Evolutionary conservation across 2,888 invertebrate genomes (phyloP), one percentile per base, ranked within the genome.

Genomic region (Gerosis bhagava): DNA sequence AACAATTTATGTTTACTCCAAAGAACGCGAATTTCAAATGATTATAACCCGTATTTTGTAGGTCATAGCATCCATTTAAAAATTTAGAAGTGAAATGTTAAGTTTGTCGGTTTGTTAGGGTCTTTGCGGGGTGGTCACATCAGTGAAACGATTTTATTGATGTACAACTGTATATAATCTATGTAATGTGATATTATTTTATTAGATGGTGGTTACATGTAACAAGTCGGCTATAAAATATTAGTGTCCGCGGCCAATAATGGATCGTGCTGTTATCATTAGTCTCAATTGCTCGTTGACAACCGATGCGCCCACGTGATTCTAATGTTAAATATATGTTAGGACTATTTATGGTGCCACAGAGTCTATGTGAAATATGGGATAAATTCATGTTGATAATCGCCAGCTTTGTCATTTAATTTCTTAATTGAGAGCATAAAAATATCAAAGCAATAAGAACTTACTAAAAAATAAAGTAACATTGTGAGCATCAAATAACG

Each of bases 121-220:
- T 45, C 37, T 31, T 39, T 25, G 37, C 45, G 45, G 45, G 45
- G 45, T 46, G 45, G 45, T 46, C 45, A 46, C 45, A 46, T 46
- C 45, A 39, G 39, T 39, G 39, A 39, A 37, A 37, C 46, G 11
- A 46, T 46, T 39, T 46, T 39, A 39, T 39, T 39, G 46, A 46
- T 32, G 39, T 46, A 29, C 28, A 36, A 31, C 31, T 40, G 40
- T 40, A 22, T 35, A 25, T 24, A 36, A 45, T 37, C 45, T 31
- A 34, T 34, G 24, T 45, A 45, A 37, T 37, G 37, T 45, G 45
- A 45, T 45, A 37, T 37, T 31, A 45, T 45, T 36, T 37, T 45
- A 45, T 45, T 45, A 37, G 31, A 32, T 13, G 31, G n/a, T n/a
- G n/a, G 45, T 13, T 24, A 37, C 44, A 45, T 45, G 45, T 37